These are phyloP conservation scores for Alviniconcha marisindica DNA, from an alignment of 1,140 invertebrate genomes.

Conservation along the genomic window DNA sequence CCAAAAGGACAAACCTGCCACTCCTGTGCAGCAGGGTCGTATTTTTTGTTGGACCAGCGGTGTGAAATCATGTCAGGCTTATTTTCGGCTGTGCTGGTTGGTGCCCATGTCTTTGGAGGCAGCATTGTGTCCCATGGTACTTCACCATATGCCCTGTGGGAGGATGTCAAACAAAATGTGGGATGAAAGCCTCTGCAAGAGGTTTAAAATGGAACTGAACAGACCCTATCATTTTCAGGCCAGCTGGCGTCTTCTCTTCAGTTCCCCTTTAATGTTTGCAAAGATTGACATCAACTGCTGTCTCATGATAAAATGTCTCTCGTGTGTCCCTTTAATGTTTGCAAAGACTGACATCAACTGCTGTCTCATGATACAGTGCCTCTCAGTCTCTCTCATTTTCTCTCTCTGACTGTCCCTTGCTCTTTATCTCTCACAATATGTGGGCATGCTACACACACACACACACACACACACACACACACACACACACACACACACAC, in stretches of 20 bases:
- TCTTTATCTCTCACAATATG: neutral
- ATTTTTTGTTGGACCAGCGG: constrained; percentile 64
- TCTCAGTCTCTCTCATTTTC: neutral
- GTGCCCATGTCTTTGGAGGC: constrained; percentile 63
- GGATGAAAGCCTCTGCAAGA: too few species aligned
- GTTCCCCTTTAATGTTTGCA: too few species aligned
- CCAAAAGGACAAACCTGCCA: constrained; percentile 66
- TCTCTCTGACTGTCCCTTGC: neutral
- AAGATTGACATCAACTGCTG: too few species aligned
- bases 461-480: neutral
- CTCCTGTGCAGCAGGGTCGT: constrained; percentile 69
- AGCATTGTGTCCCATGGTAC: constrained; percentile 72
- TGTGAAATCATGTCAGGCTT: constrained; percentile 72
- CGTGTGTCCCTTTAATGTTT: too few species aligned
- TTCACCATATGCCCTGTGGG: constrained; percentile 68
- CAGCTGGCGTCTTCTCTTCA: too few species aligned
- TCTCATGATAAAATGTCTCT: too few species aligned
- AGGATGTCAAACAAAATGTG: too few species aligned
- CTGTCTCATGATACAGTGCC: too few species aligned
- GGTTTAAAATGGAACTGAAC: too few species aligned
- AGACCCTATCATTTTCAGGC: too few species aligned
- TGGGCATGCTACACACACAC: neutral
- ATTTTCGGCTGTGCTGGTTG: constrained; percentile 62
- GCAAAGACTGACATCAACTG: too few species aligned
- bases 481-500: neutral